These are phyloP conservation scores for Drepanosiphum platanoidis DNA, from an alignment of 2,888 invertebrate species.

Conservation along the genomic window DNA sequence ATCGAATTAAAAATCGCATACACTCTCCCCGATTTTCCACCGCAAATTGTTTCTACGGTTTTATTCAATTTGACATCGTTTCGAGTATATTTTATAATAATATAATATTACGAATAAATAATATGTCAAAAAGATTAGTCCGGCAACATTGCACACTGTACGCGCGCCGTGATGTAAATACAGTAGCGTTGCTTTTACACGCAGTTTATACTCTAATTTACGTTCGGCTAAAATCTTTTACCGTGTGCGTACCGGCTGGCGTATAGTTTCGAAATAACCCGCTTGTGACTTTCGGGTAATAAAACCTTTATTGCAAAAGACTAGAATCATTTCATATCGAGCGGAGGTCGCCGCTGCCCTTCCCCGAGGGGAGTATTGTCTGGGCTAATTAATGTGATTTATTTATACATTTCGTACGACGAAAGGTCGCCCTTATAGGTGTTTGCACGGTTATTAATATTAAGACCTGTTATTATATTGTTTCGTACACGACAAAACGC, in stretches of 20 bases:
- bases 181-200: background rate
- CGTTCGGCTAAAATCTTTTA: background rate
- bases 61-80: background rate
- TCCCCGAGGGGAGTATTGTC: background rate
- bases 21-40: too few species aligned
- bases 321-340: conserved; percentile 17
- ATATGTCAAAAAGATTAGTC: too few species aligned
- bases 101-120: too few species aligned
- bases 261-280: background rate
- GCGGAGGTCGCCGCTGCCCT: background rate
- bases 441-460: background rate
- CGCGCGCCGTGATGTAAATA: background rate
- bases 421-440: conserved; percentile 10
- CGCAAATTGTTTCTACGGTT: too few species aligned
- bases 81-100: background rate
- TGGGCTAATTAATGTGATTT: conserved; percentile 30
- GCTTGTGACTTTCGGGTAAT: conserved; percentile 19
- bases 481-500: background rate
- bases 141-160: background rate
- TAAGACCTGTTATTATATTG: background rate
- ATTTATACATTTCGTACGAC: conserved; percentile 6
- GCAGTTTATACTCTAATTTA: background rate
- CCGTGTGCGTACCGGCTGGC: background rate
- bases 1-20: too few species aligned
- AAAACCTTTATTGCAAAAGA: background rate